phyloP scores from a whole-genome alignment of 2,888 invertebrate genomes.

The Cataglyphis rosenhaueri region DNA sequence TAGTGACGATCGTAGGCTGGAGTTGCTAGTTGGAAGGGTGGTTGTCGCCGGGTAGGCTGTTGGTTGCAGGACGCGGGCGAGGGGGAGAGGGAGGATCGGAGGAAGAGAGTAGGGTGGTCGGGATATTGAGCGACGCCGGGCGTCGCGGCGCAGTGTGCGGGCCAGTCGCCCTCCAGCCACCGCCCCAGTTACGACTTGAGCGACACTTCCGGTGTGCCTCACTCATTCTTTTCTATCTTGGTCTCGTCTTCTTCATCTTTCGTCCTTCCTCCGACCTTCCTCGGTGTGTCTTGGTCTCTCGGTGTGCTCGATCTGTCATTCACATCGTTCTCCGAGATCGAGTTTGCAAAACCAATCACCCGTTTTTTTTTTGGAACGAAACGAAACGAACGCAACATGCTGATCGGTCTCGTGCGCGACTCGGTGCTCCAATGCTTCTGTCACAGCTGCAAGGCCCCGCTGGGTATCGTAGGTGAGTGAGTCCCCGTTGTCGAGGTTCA shows the following conservation, averaged over 20 bases:
- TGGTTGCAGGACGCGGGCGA: constrained; percentile 36
- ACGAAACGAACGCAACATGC: constrained; percentile 87
- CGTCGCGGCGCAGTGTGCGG: constrained; percentile 87
- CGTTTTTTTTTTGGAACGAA: constrained; percentile 7
- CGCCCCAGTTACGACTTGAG: constrained; percentile 87
- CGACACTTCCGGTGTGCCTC: constrained; percentile 83
- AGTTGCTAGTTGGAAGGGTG: constrained; percentile 68
- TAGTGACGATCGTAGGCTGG: constrained; percentile 64
- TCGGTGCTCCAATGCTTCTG: constrained; percentile 98
- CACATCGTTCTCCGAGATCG: constrained; percentile 25
- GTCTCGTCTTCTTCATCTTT: constrained; percentile 58
- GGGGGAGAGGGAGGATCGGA: constrained; percentile 58
- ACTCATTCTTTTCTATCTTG: constrained; percentile 70
- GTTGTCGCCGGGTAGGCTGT: constrained; percentile 71
- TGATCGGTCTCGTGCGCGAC: constrained; percentile 96
- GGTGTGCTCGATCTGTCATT: neutral
- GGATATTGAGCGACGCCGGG: constrained; percentile 88
- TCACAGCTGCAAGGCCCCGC: constrained; percentile 95
- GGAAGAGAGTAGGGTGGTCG: constrained; percentile 76
- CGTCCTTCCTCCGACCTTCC: constrained; percentile 78
- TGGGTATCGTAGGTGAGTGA: constrained; percentile 85
- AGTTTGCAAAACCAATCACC: neutral
- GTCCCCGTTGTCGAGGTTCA: neutral
- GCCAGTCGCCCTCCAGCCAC: constrained; percentile 88
- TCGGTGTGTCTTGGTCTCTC: neutral